A percentile compares a stretch with the other conserved stretches of the same genome.
Conservation (phyloP, 2,113 vertebrate species). For the Strigops habroptila region DNA sequence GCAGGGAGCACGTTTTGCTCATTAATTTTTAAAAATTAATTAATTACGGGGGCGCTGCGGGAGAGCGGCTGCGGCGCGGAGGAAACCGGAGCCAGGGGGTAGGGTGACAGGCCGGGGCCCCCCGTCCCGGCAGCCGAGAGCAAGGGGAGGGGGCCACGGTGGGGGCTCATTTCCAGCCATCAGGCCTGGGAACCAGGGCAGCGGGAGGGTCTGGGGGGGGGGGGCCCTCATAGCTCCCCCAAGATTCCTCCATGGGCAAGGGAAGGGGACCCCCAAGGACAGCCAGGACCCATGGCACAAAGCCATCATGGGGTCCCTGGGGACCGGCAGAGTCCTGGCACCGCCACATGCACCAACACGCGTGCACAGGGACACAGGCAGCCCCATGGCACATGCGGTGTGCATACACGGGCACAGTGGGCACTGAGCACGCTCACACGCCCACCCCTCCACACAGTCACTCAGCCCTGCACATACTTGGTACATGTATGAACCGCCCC, state of each 20-base stretch:
- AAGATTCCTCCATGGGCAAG: neutral
- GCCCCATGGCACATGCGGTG: neutral
- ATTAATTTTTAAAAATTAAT: conserved; percentile 62
- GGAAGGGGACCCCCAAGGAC: neutral
- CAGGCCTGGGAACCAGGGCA: conserved; percentile 4
- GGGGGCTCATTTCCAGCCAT: neutral
- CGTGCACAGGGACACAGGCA: neutral
- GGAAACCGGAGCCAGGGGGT: conserved; percentile 46
- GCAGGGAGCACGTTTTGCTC: conserved; percentile 41
- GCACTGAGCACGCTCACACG: neutral
- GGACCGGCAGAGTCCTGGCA: too few species aligned
- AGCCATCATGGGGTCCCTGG: neutral
- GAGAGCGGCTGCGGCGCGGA: conserved; percentile 4
- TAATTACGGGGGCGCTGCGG: conserved; percentile 30
- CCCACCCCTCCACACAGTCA: neutral
- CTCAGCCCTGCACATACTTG: neutral
- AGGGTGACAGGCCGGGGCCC: conserved; percentile 35
- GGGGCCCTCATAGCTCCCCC: neutral
- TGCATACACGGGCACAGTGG: neutral
- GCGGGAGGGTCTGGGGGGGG: neutral
- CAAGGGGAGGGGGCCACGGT: neutral
- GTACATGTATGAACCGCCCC: neutral
- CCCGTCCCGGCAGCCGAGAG: neutral
- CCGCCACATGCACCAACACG: rapidly evolving
- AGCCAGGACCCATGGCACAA: neutral